A percentile compares a stretch with the other conserved stretches of the same genome.
These are phyloP conservation scores for Meta bourneti DNA, from an alignment of 2,888 invertebrate species.

Conservation along the genomic window DNA sequence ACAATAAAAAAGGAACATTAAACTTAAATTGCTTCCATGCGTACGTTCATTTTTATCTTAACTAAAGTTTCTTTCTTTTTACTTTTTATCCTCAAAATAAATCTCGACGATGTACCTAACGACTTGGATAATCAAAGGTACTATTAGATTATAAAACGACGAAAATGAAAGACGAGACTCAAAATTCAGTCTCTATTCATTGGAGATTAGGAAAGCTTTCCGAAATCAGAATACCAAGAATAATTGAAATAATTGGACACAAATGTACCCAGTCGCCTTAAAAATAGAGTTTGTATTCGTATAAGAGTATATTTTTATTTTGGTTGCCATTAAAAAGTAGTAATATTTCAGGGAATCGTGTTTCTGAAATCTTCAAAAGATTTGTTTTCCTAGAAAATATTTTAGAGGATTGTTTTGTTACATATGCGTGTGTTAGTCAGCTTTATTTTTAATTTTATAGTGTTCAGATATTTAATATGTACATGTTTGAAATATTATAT, in stretches of 20 bases:
- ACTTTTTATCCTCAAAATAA: neutral
- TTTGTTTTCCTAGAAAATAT: too few relatives aligned
- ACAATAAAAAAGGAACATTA: neutral
- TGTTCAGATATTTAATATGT: too few relatives aligned
- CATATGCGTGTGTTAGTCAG: too few relatives aligned
- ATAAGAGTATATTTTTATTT: neutral
- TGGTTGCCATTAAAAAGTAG: neutral
- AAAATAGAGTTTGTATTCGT: neutral
- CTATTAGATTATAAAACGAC: neutral
- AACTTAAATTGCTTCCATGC: neutral
- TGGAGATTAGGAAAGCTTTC: neutral
- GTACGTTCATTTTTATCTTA: neutral
- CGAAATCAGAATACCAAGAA: neutral
- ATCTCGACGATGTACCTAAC: neutral
- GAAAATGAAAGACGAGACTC: neutral
- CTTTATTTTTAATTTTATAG: too few relatives aligned
- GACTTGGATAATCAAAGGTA: neutral
- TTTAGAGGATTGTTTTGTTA: too few relatives aligned
- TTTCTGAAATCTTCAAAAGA: too few relatives aligned
- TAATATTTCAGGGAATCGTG: too few relatives aligned
- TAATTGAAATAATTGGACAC: neutral
- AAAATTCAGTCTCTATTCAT: neutral
- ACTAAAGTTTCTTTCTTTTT: neutral
- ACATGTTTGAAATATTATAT: too few relatives aligned
- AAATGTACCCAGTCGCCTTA: neutral